A percentile compares a stretch with the other conserved stretches of the same genome.
phyloP scores from a whole-genome alignment of 2,113 vertebrate genomes.

The Anhinga rufa region DNA sequence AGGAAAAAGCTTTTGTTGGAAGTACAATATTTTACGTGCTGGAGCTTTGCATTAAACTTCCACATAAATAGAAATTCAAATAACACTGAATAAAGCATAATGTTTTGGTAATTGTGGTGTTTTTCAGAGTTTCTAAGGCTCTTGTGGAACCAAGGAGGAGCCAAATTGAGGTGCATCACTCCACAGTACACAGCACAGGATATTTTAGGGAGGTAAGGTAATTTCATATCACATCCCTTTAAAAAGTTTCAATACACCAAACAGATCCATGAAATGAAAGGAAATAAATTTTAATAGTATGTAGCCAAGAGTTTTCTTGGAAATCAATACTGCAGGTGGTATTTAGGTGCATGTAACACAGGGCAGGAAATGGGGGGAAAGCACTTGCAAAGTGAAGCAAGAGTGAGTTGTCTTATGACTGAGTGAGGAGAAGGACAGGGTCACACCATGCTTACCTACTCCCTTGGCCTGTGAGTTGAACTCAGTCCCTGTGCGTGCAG shows the following conservation, averaged over 20 bases:
- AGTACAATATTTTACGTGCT: background rate
- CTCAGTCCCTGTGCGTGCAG: accelerated
- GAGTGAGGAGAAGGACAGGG: background rate
- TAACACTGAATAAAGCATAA: background rate
- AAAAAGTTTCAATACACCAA: background rate
- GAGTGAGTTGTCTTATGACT: background rate
- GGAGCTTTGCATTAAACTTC: background rate
- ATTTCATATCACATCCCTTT: background rate
- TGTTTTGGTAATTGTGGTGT: background rate
- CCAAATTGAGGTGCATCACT: background rate
- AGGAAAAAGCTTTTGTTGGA: background rate
- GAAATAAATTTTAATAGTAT: background rate
- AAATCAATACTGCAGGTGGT: background rate
- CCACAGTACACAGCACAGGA: background rate
- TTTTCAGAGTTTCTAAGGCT: background rate
- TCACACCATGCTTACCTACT: background rate
- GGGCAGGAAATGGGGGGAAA: background rate
- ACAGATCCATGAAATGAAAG: background rate
- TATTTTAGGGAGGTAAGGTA: background rate
- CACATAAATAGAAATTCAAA: background rate
- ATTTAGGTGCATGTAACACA: background rate
- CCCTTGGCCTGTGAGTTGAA: background rate
- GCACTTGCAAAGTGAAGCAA: background rate
- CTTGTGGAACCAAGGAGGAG: background rate
- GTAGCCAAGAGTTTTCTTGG: background rate